Evolutionary conservation across 2,888 invertebrate species (phyloP).

Genomic region (Pediacus dermestoides): DNA sequence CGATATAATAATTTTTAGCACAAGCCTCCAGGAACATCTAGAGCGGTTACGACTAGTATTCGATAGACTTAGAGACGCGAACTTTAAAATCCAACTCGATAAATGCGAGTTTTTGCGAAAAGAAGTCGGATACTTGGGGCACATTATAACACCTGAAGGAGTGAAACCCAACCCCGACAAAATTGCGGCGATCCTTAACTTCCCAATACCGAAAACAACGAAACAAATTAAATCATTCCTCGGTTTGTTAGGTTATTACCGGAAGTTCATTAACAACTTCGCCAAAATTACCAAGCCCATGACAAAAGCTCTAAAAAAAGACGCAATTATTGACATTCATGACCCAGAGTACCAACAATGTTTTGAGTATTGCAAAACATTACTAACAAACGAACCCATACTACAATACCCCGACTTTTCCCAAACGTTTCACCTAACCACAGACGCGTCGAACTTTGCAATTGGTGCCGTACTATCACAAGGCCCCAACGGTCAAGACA

Average conservation of each 20-base stretch:
- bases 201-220: not conserved
- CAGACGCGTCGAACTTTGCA: constrained; percentile 14
- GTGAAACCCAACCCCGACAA: not conserved
- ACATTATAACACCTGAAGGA: too few relatives aligned
- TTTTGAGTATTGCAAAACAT: not conserved
- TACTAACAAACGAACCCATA: not conserved
- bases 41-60: constrained; percentile 23
- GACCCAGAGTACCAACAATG: not conserved
- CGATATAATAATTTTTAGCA: constrained; percentile 27
- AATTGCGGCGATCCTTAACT: not conserved
- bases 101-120: too few relatives aligned
- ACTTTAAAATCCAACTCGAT: constrained; percentile 30
- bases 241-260: not conserved
- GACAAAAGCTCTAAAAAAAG: constrained; percentile 2
- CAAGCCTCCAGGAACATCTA: constrained; percentile 25
- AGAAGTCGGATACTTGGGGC: too few relatives aligned
- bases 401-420: constrained; percentile 28
- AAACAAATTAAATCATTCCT: not conserved
- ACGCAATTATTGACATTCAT: not conserved
- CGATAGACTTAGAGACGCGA: constrained; percentile 20
- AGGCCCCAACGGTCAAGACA: constrained; percentile 32
- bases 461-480: constrained; percentile 37
- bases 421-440: constrained; percentile 32
- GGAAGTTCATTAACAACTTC: not conserved
- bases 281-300: constrained; percentile 3